Evolutionary conservation across 2,113 vertebrate genomes (phyloP).

Genomic region (Scolopax mira): DNA sequence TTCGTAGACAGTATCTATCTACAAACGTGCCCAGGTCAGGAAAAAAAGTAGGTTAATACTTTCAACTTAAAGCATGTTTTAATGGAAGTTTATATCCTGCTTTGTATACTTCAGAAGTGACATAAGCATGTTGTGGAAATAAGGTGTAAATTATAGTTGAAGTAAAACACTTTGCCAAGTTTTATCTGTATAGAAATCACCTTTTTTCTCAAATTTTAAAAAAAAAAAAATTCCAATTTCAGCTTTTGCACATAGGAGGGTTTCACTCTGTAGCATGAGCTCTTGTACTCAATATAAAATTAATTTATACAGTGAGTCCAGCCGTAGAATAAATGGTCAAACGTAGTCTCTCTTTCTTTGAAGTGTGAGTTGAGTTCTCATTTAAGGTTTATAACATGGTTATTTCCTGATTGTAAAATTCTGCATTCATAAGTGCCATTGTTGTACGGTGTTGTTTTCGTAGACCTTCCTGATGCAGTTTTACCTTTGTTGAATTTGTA

Average conservation of each 20-base stretch:
- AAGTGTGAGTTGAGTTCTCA: slow-evolving; percentile 73
- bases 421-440: slow-evolving; percentile 80
- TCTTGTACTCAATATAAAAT: slow-evolving; percentile 69
- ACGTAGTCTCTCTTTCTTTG: slow-evolving; percentile 64
- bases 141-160: slow-evolving; percentile 72
- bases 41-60: slow-evolving; percentile 66
- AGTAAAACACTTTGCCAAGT: slow-evolving; percentile 68
- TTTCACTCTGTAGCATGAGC: slow-evolving; percentile 74
- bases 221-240: slow-evolving; percentile 49
- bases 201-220: slow-evolving; percentile 70
- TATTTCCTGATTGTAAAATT: slow-evolving; percentile 73
- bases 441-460: slow-evolving; percentile 78
- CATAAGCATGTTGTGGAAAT: slow-evolving; percentile 77
- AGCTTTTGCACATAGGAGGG: slow-evolving; percentile 76
- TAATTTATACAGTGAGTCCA: slow-evolving; percentile 73
- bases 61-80: slow-evolving; percentile 78
- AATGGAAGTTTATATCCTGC: slow-evolving; percentile 71
- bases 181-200: slow-evolving; percentile 73
- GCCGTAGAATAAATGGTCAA: slow-evolving; percentile 73
- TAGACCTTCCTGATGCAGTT: slow-evolving; percentile 74
- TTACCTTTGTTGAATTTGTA: slow-evolving; percentile 84
- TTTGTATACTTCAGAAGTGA: slow-evolving; percentile 73
- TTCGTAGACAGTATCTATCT: slow-evolving; percentile 70
- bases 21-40: slow-evolving; percentile 69
- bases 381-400: slow-evolving; percentile 70